phyloP scores from a whole-genome alignment of 2,797 vertebrate species.

The Triplophysa yarkandensis region DNA sequence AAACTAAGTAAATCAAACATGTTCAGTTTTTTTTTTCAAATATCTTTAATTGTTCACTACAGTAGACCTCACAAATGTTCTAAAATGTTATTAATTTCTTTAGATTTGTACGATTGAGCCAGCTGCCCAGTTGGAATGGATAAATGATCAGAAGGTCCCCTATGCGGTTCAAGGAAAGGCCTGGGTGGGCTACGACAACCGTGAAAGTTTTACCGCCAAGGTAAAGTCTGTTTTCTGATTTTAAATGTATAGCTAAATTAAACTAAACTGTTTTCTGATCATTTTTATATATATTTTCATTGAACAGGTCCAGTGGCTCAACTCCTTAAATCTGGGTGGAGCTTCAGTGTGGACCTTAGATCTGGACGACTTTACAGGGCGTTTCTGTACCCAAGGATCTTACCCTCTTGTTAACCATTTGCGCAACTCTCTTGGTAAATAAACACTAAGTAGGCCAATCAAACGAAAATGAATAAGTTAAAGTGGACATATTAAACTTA shows the following conservation, averaged over 20 bases:
- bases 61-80: not conserved
- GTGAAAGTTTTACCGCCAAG: slow-evolving; percentile 70
- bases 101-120: slow-evolving; percentile 69
- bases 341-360: slow-evolving; percentile 78
- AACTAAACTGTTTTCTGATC: not conserved
- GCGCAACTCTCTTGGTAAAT: slow-evolving; percentile 69
- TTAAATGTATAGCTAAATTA: not conserved
- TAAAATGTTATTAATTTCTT: slow-evolving; percentile 16
- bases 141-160: slow-evolving; percentile 73
- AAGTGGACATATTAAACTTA: not conserved
- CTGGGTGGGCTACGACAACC: slow-evolving; percentile 77
- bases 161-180: slow-evolving; percentile 67
- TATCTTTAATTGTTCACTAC: not conserved
- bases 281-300: not conserved
- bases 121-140: slow-evolving; percentile 62
- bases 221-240: slow-evolving; percentile 60
- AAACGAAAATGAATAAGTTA: not conserved
- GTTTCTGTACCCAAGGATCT: slow-evolving; percentile 66
- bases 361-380: slow-evolving; percentile 77
- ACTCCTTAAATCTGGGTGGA: slow-evolving; percentile 65
- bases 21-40: too few relatives aligned
- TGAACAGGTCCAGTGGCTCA: slow-evolving; percentile 72
- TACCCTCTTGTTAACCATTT: slow-evolving; percentile 78
- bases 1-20: too few relatives aligned
- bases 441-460: not conserved